Conservation (phyloP, 2,888 invertebrate genomes). For the Drosophila acutilabella region DNA sequence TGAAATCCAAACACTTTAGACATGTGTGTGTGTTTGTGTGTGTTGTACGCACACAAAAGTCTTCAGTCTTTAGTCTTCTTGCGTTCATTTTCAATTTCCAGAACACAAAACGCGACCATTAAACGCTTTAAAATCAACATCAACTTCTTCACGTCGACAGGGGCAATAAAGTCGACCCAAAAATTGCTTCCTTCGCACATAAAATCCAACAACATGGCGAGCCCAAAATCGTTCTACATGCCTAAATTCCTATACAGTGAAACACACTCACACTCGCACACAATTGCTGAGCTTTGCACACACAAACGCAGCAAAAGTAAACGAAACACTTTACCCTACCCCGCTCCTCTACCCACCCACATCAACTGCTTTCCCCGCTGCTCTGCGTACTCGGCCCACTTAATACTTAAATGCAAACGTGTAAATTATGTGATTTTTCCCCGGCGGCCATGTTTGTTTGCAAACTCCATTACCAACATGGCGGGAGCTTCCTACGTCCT, state of each 20-base stretch:
- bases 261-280: conserved; percentile 24
- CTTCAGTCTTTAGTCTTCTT: conserved; percentile 32
- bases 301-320: conserved; percentile 71
- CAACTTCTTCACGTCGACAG: conserved; percentile 62
- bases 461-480: conserved; percentile 79
- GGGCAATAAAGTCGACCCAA: conserved; percentile 78
- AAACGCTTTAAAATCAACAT: conserved; percentile 80
- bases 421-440: conserved; percentile 81
- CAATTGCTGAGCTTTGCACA: conserved; percentile 71
- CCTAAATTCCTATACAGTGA: conserved; percentile 58
- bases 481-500: conserved; percentile 64
- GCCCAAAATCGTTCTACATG: conserved; percentile 59
- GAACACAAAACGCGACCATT: conserved; percentile 62
- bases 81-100: conserved; percentile 70
- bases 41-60: conserved; percentile 37
- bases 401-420: conserved; percentile 80
- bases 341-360: neutral
- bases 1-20: conserved; percentile 72
- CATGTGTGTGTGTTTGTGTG: conserved; percentile 31
- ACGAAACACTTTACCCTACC: conserved; percentile 69
- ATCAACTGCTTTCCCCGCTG: neutral
- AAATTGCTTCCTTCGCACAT: conserved; percentile 76
- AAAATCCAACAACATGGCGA: conserved; percentile 62
- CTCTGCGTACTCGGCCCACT: conserved; percentile 60
- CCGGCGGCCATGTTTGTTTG: conserved; percentile 81